Base-by-base conservation (phyloP, 2,113 vertebrate species). In the Planiliza haematocheilus region DNA sequence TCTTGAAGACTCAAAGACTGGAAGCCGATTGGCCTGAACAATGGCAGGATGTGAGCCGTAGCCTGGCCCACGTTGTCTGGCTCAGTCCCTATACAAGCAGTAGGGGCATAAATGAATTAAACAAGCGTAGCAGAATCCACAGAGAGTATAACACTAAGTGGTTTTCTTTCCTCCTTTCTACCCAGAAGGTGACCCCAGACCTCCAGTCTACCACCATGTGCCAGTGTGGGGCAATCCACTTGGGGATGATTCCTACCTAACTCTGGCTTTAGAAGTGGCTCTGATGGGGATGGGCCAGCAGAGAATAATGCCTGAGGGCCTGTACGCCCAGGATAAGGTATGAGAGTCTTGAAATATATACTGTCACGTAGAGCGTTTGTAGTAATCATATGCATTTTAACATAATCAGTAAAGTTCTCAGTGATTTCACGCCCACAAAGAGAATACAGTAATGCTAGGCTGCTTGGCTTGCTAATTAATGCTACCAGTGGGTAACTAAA, bases 271-370 rank as follows among this genome's bases (percentile, higher is more conserved):
- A 80, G 98, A 99, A 92, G 98, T 99, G 89, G 96, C 97, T 10
- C 90, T 99, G 76, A 96, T 99, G 97, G 97, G 97, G 7, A 97
- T 99, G 96, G 98, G 98, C 62, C 98, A 99, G 88, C 98, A 99
- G 87, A 94, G 98, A 55, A 94, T 98, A 86, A 99, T 99, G 98
- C 98, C 98, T 0, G 97, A 99, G 90, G 97, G 98, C 51, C 93
- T 98, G 5, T 99, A 99, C 0, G 96, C 97, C 38, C 98, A 99
- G 92, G 97, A 99, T 82, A 99, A 99, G 86, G 91, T 92, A 43
- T 30, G 24, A 5, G 5, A 30, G 24, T 30, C 24, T 30, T 30
- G 24, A 30, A 30, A 30, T 5, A 30, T 30, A 30, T 5, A 30
- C 24, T 30, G 24, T 5, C 24, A 5, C 24, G 5, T 30, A 30